These are phyloP conservation scores for Oreohelix idahoensis DNA, from an alignment of 1,140 invertebrate genomes.

Conservation along the genomic window DNA sequence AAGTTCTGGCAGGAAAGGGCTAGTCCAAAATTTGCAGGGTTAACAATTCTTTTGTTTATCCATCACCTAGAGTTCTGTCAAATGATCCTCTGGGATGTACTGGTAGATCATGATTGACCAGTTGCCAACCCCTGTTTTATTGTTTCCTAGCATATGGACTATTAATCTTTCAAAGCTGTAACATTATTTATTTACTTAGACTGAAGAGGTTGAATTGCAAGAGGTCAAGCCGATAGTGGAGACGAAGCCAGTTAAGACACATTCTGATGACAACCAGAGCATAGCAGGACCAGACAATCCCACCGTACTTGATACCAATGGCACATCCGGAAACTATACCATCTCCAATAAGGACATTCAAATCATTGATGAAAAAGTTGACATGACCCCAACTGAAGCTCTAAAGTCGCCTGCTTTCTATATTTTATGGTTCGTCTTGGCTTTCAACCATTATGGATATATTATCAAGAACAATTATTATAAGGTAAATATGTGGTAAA, in stretches of 20 bases:
- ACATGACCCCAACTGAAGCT: constrained; percentile 37
- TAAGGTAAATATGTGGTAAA: too few species aligned
- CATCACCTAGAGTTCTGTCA: too few species aligned
- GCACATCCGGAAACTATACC: neutral
- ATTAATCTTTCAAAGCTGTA: too few species aligned
- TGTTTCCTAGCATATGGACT: too few species aligned
- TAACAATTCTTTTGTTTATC: too few species aligned
- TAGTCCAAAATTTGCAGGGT: too few species aligned
- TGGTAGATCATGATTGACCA: too few species aligned
- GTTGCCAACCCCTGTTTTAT: too few species aligned
- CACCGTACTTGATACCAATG: neutral
- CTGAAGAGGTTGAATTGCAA: neutral
- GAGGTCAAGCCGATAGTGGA: neutral
- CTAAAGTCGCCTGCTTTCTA: constrained; percentile 44
- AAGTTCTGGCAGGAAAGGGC: too few species aligned
- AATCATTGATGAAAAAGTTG: neutral
- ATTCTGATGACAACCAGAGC: neutral
- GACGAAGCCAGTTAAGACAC: neutral
- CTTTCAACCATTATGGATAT: constrained; percentile 47
- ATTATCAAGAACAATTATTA: constrained; percentile 51
- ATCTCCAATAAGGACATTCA: neutral
- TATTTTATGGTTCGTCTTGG: constrained; percentile 42
- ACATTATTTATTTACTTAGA: neutral
- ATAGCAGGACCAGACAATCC: neutral
- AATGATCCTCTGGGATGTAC: too few species aligned